Evolutionary conservation across 2,113 vertebrate genomes (phyloP), one percentile per base, ranked within the genome.

Genomic region (Myrmecophaga tridactyla): DNA sequence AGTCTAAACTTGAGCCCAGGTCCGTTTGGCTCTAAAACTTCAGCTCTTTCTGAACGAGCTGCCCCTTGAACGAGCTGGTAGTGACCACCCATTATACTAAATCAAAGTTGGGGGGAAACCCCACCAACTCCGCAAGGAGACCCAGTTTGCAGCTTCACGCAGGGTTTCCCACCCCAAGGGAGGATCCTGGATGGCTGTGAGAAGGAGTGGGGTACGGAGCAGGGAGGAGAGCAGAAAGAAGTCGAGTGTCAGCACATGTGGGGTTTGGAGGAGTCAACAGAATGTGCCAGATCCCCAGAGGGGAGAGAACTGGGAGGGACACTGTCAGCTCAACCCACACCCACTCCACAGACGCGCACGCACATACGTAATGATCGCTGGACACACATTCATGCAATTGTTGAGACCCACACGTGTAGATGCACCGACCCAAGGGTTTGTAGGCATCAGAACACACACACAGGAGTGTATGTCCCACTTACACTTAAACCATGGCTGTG

Each of bases 281-380:
- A 41, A 15, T 23, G 21, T 43, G 65, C 76, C 92, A 67, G 67
- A 11, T 48, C 77, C 89, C 90, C n/a, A 51, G 46, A 25, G 17
- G 78, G 20, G 23, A 62, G 18, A 43, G 7, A n/a, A 15, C 58
- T 12, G 17, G 25, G 18, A 84, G 25, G 34, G 10, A 14, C n/a
- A 23, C 4, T 34, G 53, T 63, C 53, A 62, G 25, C 39, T 36
- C 6, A 13, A 36, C 39, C 65, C 36, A 63, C 34, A 48, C 18
- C 77, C 36, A 78, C 87, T 65, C 41, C 18, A 5, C 25, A 31
- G n/a, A 34, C 43, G 48, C n/a, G 43, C n/a, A 67, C 27, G 63
- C 11, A n/a, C 14, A 5, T 7, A 2, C 29, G 8, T 29, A 27
- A n/a, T 8, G 27, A 56, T 8, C 9, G 1, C 7, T 21, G n/a